Percentiles rank a stretch among this genome's conserved stretches.
These are phyloP conservation scores for Andrena praecox DNA, from an alignment of 2,888 invertebrate species.

Conservation along the genomic window DNA sequence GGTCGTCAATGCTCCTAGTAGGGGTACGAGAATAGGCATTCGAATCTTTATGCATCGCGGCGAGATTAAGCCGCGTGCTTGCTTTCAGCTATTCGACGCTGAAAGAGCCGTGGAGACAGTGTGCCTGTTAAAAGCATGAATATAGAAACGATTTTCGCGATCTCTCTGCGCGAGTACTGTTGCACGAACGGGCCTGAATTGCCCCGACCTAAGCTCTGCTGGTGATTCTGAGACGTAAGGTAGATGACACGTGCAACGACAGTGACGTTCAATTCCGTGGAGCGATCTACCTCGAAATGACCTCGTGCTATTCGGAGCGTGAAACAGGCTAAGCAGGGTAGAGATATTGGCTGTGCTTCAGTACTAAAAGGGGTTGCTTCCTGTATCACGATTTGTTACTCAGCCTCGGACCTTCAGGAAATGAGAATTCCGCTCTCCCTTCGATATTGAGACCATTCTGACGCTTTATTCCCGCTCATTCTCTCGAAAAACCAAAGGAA, in stretches of 20 bases:
- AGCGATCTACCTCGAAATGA: constrained; percentile 67
- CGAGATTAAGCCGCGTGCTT: neutral
- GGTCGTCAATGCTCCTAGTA: too few species aligned
- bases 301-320: constrained; percentile 64
- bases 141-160: neutral
- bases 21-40: too few species aligned
- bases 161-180: neutral
- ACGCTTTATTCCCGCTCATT: constrained; percentile 27
- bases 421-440: constrained; percentile 52
- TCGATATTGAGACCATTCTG: constrained; percentile 45
- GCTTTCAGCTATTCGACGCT: neutral
- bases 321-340: constrained; percentile 67
- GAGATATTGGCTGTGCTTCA: constrained; percentile 63
- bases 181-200: neutral
- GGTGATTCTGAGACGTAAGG: constrained; percentile 39
- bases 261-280: constrained; percentile 64
- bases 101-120: neutral
- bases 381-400: constrained; percentile 67
- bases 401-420: constrained; percentile 56
- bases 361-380: constrained; percentile 62
- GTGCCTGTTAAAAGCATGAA: neutral
- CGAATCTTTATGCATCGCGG: too few species aligned
- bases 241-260: constrained; percentile 55
- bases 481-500: constrained; percentile 25
- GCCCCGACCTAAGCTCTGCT: neutral